Evolutionary conservation across 2,113 vertebrate genomes (phyloP).

Genomic region (Lathamus discolor): DNA sequence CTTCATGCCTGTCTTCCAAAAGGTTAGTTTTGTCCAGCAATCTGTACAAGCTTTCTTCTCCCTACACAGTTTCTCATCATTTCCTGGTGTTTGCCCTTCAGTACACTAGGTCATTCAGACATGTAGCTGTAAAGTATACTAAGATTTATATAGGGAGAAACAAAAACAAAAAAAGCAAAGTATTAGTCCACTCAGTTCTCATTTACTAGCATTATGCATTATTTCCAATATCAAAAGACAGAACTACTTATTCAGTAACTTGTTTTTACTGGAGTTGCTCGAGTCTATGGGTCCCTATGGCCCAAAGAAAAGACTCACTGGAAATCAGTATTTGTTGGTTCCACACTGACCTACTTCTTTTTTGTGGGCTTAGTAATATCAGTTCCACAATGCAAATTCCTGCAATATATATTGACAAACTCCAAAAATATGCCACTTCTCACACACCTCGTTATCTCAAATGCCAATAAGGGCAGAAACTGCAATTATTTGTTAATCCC

Average conservation of each 20-base stretch:
- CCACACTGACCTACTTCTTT: not conserved
- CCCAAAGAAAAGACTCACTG: not conserved
- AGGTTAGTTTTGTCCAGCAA: not conserved
- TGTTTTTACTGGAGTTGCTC: not conserved
- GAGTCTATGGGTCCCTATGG: not conserved
- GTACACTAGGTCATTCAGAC: not conserved
- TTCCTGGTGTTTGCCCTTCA: not conserved
- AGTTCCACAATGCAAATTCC: not conserved
- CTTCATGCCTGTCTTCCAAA: not conserved
- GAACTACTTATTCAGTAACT: not conserved
- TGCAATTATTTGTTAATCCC: not conserved
- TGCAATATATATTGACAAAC: not conserved
- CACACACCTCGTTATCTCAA: not conserved
- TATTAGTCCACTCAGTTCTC: not conserved
- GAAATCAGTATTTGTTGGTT: not conserved
- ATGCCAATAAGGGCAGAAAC: not conserved
- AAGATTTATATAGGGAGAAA: not conserved
- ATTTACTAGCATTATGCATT: not conserved
- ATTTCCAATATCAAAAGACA: not conserved
- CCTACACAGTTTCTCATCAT: not conserved
- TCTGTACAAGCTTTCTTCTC: not conserved
- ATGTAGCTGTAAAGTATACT: not conserved
- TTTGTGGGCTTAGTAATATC: not conserved
- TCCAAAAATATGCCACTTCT: not conserved
- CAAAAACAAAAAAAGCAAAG: not conserved